Percentiles rank a stretch among this genome's conserved stretches.
These are phyloP conservation scores for Sorex araneus DNA, from an alignment of 2,113 vertebrate genomes.

Conservation along the genomic window DNA sequence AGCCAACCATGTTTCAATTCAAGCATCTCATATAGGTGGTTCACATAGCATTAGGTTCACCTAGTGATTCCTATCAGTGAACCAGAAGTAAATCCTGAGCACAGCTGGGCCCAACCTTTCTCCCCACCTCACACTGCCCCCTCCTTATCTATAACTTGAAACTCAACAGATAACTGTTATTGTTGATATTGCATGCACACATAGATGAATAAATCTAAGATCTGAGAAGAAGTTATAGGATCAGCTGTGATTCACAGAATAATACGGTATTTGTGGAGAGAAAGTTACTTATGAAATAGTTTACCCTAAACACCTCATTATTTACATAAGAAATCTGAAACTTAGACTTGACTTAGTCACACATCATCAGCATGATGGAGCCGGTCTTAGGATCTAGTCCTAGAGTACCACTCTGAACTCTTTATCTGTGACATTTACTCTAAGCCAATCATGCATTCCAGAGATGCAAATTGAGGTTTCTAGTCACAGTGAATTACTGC, in stretches of 20 bases:
- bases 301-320: background rate
- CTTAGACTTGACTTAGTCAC: background rate
- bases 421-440: background rate
- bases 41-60: no score
- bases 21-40: no score
- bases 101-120: no score
- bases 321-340: background rate
- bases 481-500: background rate
- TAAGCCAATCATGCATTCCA: background rate
- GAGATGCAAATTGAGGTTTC: background rate
- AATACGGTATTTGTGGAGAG: background rate
- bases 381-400: background rate
- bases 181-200: background rate
- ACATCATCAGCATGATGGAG: background rate
- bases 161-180: background rate
- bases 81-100: background rate
- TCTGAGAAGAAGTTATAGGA: background rate
- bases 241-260: background rate
- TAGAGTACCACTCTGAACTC: background rate
- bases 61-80: background rate
- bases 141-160: no score
- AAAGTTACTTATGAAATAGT: slow-evolving; percentile 6
- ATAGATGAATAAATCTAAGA: background rate
- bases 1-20: no score
- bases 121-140: no score